Evolutionary conservation across 2,797 vertebrate genomes (phyloP).

Genomic region (Gorsachius magnificus): DNA sequence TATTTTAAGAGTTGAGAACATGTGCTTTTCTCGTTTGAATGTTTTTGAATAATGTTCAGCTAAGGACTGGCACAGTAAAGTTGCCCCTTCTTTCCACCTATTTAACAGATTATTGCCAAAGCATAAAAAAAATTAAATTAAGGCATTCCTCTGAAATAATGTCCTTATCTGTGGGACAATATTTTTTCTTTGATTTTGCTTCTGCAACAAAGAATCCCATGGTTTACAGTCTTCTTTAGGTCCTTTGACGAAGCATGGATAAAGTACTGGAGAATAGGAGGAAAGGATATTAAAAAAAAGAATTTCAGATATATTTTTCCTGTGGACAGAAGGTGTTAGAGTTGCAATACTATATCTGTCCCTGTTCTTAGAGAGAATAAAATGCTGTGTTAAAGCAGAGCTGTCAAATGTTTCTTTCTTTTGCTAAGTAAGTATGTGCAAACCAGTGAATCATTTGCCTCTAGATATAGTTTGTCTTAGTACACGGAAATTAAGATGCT

Average conservation of each 20-base stretch:
- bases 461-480: background rate
- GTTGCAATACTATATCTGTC: background rate
- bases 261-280: background rate
- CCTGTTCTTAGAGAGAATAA: background rate
- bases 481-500: background rate
- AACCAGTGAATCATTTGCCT: background rate
- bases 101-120: background rate
- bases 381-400: background rate
- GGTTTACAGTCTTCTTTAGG: background rate
- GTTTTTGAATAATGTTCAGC: background rate
- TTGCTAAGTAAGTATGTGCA: background rate
- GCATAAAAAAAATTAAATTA: background rate
- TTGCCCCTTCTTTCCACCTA: background rate
- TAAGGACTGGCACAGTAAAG: background rate
- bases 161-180: background rate
- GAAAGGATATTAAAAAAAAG: background rate
- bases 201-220: background rate
- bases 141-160: background rate
- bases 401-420: background rate
- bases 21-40: background rate
- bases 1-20: background rate
- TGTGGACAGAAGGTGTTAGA: background rate
- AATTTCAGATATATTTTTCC: background rate
- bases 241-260: background rate
- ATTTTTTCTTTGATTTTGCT: background rate